Evolutionary conservation across 2,888 invertebrate genomes (phyloP), one percentile per base, ranked within the genome.

Genomic region (Ypsolopha sequella): DNA sequence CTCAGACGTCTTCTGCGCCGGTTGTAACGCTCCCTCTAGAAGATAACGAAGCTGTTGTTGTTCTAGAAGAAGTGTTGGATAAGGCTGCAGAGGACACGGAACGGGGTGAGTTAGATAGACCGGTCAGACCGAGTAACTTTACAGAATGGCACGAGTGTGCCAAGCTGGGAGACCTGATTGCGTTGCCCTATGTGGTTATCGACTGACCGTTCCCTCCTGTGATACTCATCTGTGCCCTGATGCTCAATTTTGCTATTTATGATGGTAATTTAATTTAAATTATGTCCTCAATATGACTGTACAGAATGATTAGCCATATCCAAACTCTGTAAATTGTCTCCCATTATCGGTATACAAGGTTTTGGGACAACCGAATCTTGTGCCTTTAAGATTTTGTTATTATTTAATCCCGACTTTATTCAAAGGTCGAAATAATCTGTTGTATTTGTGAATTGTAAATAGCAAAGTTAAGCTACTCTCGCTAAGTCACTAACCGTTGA

Each of bases 121-220:
- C 84, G 6, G 41, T 48, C 24, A 62, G 73, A 3, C 59, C 70
- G 2, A 53, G 57, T 11, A 88, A 88, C 68, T 98, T 97, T 89
- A 90, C 93, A 61, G 95, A 96, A 87, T 98, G 97, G 96, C 94
- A 96, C 79, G 93, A 97, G 87, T 92, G 95, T 73, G 90, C 94
- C 56, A 90, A 90, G 66, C 91, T 94, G 70, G 93, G 92, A 70
- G 93, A 94, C 71, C 91, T 98, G 75, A 91, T 95, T 80, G 95
- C 98, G 89, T 90, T 98, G 91, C 98, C 98, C 87, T 98, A 98
- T 88, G 96, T 97, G 87, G 93, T 97, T 80, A 94, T 97, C 87
- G 97, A 97, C 92, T 97, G 89, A 90, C 70, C 64, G 58, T 52
- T 58, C 51, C 55, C 49, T 46, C 51, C 54, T 54, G 53, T 55